These are phyloP conservation scores for Pycnomerus fuliginosus DNA, from an alignment of 2,888 invertebrate genomes.

Conservation along the genomic window DNA sequence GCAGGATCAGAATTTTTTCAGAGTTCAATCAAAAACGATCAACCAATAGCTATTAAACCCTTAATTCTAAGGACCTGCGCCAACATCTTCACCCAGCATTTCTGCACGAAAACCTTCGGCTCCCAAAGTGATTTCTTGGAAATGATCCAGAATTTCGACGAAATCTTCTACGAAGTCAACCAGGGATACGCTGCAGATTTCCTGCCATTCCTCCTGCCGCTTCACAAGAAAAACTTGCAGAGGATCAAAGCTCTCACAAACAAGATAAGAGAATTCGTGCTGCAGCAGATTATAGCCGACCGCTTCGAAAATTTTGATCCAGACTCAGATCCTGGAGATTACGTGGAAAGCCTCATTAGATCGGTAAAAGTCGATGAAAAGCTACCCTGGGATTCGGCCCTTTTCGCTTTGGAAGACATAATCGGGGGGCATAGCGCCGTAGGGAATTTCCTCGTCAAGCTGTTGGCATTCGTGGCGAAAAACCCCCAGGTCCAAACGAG, in stretches of 20 bases:
- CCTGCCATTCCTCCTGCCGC: constrained; percentile 60
- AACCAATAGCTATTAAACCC: constrained; percentile 50
- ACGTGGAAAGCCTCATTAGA: constrained; percentile 60
- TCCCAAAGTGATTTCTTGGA: constrained; percentile 52
- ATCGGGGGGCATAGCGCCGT: constrained; percentile 65
- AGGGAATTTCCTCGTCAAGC: constrained; percentile 61
- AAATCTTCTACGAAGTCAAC: constrained; percentile 67
- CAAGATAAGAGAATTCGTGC: constrained; percentile 58
- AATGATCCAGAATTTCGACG: constrained; percentile 61
- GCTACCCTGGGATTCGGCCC: constrained; percentile 57
- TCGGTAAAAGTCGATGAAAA: constrained; percentile 53
- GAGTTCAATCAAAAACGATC: constrained; percentile 36
- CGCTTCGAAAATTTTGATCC: constrained; percentile 45
- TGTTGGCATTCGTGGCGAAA: constrained; percentile 59
- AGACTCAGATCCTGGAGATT: constrained; percentile 53
- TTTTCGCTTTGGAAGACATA: constrained; percentile 56
- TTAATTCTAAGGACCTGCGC: constrained; percentile 57
- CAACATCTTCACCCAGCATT: constrained; percentile 63
- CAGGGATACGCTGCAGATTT: constrained; percentile 68
- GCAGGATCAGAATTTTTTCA: constrained; percentile 49
- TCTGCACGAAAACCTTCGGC: constrained; percentile 59
- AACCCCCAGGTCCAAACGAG: constrained; percentile 56
- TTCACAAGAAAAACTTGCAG: constrained; percentile 56
- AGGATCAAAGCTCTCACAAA: constrained; percentile 56
- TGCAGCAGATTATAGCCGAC: constrained; percentile 54